Evolutionary conservation across 2,888 invertebrate species (phyloP), one percentile per base, ranked within the genome.

Genomic region (Campaea margaritaria): DNA sequence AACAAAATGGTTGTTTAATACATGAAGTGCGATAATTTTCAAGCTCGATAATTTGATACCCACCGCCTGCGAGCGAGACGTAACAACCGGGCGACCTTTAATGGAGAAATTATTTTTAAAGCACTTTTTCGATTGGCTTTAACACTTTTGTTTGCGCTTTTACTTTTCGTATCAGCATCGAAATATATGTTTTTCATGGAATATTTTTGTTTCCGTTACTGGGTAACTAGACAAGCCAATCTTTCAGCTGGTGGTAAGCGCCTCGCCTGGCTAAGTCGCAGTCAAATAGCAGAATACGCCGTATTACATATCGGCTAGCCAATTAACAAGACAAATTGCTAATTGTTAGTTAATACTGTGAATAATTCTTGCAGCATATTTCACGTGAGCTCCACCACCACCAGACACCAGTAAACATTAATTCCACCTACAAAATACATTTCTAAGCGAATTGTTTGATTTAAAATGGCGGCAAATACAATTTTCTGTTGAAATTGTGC

Each of bases 401-500:
- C n/a, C n/a, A n/a, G n/a, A n/a, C n/a, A n/a, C n/a, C n/a, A 0
- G 13, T 0, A 39, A 14, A 13, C 14, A 39, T 12, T 36, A 12
- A 2, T 36, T 2, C 3, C 42, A 42, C 0, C 42, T 2, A 9
- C 16, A 42, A 42, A 15, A 42, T 31, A 7, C 7, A 27, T 16
- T 21, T 0, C 13, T 21, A 21, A 39, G 14, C 13, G 13, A 39
- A 13, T 15, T 15, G 1, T 46, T 15, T 16, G 48, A 65, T 64
- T 65, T 66, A 62, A 21, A 69, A 65, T 66, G 49, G 55, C 55
- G 58, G 52, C 53, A 56, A 62, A 76, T 73, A 72, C 61, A 71
- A 65, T 68, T 74, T 70, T 61, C 58, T 70, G 67, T 58, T 68
- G 1, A 78, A 76, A 75, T 73, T 73, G 73, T 74, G 74, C 60